Percentiles rank a stretch among this genome's conserved stretches.
Evolutionary conservation across 2,797 vertebrate species (phyloP).

Genomic region (Poecilia picta): DNA sequence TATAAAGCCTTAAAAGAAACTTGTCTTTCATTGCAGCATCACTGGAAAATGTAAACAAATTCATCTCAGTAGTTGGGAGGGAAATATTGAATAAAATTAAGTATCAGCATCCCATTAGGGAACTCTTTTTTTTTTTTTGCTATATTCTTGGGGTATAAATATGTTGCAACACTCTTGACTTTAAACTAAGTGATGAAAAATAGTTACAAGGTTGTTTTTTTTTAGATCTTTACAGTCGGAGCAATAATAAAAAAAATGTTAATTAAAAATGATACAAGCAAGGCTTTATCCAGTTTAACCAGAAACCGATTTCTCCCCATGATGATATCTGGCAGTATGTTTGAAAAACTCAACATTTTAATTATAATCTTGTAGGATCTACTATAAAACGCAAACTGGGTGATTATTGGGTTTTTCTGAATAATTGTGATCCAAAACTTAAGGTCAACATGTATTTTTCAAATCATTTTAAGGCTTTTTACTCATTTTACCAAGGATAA

Average conservation of each 20-base stretch:
- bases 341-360: too few relatives aligned
- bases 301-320: neutral
- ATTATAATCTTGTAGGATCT: too few relatives aligned
- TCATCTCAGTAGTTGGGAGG: neutral
- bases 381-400: neutral
- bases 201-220: neutral
- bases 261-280: neutral
- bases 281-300: neutral
- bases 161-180: neutral
- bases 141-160: neutral
- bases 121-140: neutral
- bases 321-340: too few relatives aligned
- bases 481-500: neutral
- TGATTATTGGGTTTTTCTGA: neutral
- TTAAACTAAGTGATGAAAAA: neutral
- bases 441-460: neutral
- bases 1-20: constrained; percentile 4
- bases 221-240: neutral
- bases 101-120: neutral
- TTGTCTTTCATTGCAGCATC: neutral
- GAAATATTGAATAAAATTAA: neutral
- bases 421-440: neutral
- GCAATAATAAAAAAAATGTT: neutral
- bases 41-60: neutral
- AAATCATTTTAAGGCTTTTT: neutral